Conservation (phyloP, 2,113 vertebrate species). For the Macrotus californicus region DNA sequence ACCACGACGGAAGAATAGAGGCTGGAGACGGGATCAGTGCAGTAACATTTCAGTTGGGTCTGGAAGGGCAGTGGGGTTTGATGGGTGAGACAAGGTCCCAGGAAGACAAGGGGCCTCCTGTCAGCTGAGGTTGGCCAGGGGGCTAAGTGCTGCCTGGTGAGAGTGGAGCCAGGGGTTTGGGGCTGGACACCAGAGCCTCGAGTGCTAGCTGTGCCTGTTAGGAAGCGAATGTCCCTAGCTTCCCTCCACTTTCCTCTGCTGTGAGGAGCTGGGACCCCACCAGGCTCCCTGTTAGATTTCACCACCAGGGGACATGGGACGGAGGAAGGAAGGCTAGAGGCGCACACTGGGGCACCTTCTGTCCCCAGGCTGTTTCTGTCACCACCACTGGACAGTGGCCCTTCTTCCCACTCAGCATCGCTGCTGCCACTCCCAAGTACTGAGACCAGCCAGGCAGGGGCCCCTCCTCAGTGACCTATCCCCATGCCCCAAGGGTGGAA, state of each 20-base stretch:
- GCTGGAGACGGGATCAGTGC: rapidly evolving
- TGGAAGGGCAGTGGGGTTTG: background rate
- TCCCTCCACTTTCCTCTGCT: background rate
- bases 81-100: background rate
- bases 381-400: too few relatives aligned
- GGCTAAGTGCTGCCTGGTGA: background rate
- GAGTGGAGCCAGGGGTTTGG: too few relatives aligned
- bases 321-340: background rate
- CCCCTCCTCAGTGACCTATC: background rate
- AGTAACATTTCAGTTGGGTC: rapidly evolving
- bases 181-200: background rate
- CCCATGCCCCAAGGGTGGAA: background rate
- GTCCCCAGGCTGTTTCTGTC: background rate
- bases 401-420: background rate
- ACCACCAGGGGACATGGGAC: background rate
- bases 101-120: background rate
- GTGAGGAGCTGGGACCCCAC: too few relatives aligned
- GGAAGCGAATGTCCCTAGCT: background rate
- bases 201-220: background rate
- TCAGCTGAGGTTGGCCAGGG: background rate
- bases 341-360: too few relatives aligned
- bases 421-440: background rate
- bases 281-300: background rate
- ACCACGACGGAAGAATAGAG: background rate
- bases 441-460: background rate